Evolutionary conservation across 2,113 vertebrate species (phyloP).

Genomic region (Notothenia coriiceps): DNA sequence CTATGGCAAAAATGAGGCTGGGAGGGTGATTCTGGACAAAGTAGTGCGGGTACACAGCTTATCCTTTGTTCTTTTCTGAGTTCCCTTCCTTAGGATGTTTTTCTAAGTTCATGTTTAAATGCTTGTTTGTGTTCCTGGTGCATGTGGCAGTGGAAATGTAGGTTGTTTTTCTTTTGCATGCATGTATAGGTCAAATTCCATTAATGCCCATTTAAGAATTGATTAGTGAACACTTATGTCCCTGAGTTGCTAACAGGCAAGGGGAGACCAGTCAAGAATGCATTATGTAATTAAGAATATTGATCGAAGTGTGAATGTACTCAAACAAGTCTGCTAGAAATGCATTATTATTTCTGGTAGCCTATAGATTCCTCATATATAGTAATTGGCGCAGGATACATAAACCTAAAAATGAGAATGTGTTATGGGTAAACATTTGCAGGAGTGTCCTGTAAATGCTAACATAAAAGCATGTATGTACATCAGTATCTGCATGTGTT

Average conservation of each 20-base stretch:
- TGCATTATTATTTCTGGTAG: conserved; percentile 46
- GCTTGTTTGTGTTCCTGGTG: not conserved
- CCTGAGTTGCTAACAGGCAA: conserved; percentile 43
- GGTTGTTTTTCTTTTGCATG: conserved; percentile 8
- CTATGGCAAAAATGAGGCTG: conserved; percentile 93
- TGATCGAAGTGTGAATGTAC: conserved; percentile 55
- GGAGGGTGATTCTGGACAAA: conserved; percentile 87
- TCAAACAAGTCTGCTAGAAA: conserved; percentile 54
- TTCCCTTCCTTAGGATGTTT: not conserved
- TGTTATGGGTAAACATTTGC: not conserved
- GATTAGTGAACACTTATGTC: conserved; percentile 51
- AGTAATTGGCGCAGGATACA: conserved; percentile 11
- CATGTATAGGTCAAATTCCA: conserved; percentile 43
- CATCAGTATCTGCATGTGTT: not conserved
- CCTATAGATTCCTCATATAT: conserved; percentile 31
- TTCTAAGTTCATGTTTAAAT: conserved; percentile 1
- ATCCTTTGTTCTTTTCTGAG: not conserved
- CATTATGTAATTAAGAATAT: conserved; percentile 82
- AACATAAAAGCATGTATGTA: not conserved
- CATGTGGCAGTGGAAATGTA: not conserved
- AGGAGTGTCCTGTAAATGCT: not conserved
- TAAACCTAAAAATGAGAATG: conserved; percentile 5
- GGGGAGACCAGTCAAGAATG: conserved; percentile 54
- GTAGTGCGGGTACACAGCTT: conserved; percentile 84
- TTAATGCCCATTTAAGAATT: conserved; percentile 56